Conservation (phyloP, 2,113 vertebrate genomes). For the Varanus komodoensis region DNA sequence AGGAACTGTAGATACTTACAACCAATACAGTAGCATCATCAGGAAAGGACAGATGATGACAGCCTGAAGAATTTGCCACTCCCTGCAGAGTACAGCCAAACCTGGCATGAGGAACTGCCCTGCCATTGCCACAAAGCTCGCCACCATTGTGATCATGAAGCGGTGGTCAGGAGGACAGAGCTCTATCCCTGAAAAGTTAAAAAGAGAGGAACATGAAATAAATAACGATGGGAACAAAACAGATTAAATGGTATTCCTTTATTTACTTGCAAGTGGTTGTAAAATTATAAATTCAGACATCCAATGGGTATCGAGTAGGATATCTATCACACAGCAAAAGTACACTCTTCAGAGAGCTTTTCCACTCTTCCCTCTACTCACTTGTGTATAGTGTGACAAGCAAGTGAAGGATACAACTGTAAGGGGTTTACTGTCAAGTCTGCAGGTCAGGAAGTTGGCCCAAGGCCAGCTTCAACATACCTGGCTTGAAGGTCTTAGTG, state of each 20-base stretch:
- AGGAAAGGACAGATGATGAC: slow-evolving; percentile 96
- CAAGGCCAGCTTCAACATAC: too few relatives aligned
- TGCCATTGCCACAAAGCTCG: slow-evolving; percentile 91
- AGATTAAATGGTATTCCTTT: not conserved
- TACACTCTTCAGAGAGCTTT: not conserved
- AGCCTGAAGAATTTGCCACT: slow-evolving; percentile 96
- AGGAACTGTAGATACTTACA: slow-evolving; percentile 83
- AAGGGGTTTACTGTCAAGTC: not conserved
- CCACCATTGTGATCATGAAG: slow-evolving; percentile 98
- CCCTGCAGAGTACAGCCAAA: slow-evolving; percentile 90
- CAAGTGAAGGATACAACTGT: not conserved
- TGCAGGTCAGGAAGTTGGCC: not conserved
- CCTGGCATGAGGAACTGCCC: slow-evolving; percentile 96
- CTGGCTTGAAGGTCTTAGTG: too few relatives aligned
- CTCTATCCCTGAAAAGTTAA: slow-evolving; percentile 89
- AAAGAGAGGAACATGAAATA: not conserved
- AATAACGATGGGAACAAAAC: not conserved
- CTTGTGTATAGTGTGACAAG: not conserved
- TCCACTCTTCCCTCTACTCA: not conserved
- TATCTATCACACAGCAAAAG: not conserved
- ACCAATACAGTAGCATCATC: slow-evolving; percentile 92
- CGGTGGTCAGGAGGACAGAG: slow-evolving; percentile 92
- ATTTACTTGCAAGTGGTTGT: not conserved
- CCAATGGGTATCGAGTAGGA: not conserved
- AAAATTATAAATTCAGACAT: not conserved